These are phyloP conservation scores for Lissonota sp. DNA, from an alignment of 2,888 invertebrate genomes.

Conservation along the genomic window DNA sequence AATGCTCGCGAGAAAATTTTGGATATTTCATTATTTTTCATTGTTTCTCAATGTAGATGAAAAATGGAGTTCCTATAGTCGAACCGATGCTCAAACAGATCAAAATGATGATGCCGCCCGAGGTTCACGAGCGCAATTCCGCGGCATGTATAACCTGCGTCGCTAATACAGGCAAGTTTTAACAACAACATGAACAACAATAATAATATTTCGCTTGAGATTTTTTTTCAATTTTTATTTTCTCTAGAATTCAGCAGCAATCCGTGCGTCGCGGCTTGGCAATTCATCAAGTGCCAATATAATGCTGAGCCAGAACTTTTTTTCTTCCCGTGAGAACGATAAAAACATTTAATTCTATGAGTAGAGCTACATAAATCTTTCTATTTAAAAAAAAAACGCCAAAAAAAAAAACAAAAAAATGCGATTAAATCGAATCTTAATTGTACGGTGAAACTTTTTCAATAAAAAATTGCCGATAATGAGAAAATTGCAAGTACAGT, in stretches of 20 bases:
- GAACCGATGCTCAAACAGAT: conserved; percentile 85
- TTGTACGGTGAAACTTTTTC: conserved; percentile 3
- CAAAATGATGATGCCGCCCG: conserved; percentile 67
- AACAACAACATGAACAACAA: not conserved
- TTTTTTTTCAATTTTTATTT: conserved; percentile 3
- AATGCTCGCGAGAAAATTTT: not conserved
- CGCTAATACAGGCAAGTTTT: conserved; percentile 58
- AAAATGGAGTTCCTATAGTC: conserved; percentile 84
- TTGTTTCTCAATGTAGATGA: conserved; percentile 40
- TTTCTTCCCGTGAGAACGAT: conserved; percentile 71
- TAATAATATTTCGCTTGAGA: no score
- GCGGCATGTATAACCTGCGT: conserved; percentile 58
- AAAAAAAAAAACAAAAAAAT: not conserved
- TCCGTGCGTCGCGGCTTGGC: conserved; percentile 69
- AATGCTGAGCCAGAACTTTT: conserved; percentile 68
- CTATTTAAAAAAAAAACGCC: not conserved
- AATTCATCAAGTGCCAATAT: conserved; percentile 71
- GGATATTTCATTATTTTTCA: conserved; percentile 1
- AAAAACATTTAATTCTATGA: not conserved
- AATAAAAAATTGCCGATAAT: conserved; percentile 10
- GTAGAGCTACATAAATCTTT: not conserved
- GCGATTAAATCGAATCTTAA: not conserved
- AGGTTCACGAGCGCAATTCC: conserved; percentile 58
- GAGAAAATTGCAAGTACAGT: not conserved
- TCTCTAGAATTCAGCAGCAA: conserved; percentile 64